Evolutionary conservation across 2,888 invertebrate genomes (phyloP), one percentile per base, ranked within the genome.

Genomic region (Drosophila antonietae): DNA sequence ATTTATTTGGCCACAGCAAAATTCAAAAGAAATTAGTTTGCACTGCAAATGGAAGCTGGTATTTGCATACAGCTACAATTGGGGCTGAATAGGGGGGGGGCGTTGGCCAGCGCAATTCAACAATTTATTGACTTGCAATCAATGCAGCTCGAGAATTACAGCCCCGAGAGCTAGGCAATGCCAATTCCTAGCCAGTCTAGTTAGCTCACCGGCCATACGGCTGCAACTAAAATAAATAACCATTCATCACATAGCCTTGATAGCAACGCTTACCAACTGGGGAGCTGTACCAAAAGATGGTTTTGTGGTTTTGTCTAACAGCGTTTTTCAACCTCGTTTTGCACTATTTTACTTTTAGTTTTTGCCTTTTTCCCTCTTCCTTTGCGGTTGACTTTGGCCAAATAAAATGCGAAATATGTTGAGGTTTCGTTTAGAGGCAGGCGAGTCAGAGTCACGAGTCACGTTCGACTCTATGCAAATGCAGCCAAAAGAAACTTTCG

Each of bases 71-170:
- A n/a, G 59, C 18, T 60, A 18, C 7, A 53, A 61, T 47, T 23
- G 4, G 33, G 28, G 15, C 39, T 14, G 37, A 4, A 6, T 28
- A 28, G 28, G 28, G 28, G 47, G 28, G 28, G 28, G 47, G 44
- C 46, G 46, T 47, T 14, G 46, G 15, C 15, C 0, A 43, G 58
- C 80, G 83, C 78, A 80, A 80, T 78, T 84, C 84, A 68, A 78
- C 80, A 85, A 83, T 78, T 85, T 88, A 88, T 84, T 84, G 88
- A 80, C 83, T 84, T 73, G 64, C 75, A 83, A 84, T 88, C 78
- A 77, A 66, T 20, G 20, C 20, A 68, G 62, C 10, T 31, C 39
- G 41, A 61, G 68, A 70, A 75, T 67, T 57, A 74, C 79, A 70
- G 74, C 82, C 66, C 66, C 64, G 39, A 35, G 56, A 63, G 85